These are phyloP conservation scores for Dendropsophus ebraccatus DNA, from an alignment of 2,113 vertebrate species.

Conservation along the genomic window DNA sequence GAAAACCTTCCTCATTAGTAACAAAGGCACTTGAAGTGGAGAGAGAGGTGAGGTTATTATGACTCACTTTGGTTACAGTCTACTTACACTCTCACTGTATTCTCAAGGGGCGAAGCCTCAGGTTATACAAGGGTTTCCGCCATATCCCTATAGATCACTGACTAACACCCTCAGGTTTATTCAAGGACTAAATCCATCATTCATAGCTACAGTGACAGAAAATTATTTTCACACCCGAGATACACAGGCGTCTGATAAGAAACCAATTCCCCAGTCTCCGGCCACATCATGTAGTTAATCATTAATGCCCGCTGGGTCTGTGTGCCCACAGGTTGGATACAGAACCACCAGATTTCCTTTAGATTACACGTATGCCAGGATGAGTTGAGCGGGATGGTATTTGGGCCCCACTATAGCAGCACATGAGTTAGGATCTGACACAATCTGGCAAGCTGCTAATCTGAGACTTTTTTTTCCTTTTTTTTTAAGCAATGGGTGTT, in stretches of 20 bases:
- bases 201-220: conserved; percentile 20
- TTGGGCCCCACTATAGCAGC: background rate
- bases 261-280: background rate
- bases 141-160: conserved; percentile 14
- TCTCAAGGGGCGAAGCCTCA: conserved; percentile 20
- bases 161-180: conserved; percentile 29
- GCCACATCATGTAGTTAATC: background rate
- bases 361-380: background rate
- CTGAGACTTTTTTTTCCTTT: background rate
- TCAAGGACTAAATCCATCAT: conserved; percentile 21
- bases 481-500: conserved; percentile 7
- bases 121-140: background rate
- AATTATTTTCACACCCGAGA: conserved; percentile 20
- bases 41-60: background rate
- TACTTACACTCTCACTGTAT: conserved; percentile 34
- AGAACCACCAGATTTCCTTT: background rate
- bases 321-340: background rate
- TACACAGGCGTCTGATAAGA: conserved; percentile 26
- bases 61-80: conserved; percentile 20
- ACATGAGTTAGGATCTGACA: conserved; percentile 22
- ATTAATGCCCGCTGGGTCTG: background rate
- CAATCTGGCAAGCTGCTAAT: background rate
- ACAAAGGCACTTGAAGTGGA: background rate
- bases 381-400: background rate
- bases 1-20: background rate